phyloP scores from a whole-genome alignment of 2,888 invertebrate genomes.

The Beris morrisii region DNA sequence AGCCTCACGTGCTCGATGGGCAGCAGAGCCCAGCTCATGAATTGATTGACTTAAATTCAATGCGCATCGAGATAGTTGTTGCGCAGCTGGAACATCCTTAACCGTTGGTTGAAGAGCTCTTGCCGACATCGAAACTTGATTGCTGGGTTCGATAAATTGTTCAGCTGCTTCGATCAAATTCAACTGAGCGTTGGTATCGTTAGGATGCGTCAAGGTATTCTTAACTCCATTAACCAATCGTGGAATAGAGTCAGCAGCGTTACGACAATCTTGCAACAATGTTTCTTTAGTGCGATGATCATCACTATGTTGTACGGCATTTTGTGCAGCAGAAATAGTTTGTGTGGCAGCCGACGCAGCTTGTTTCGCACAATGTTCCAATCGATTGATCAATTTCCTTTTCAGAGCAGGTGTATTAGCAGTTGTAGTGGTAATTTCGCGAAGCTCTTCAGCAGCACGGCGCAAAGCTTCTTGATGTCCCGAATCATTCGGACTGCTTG shows the following conservation, averaged over 20 bases:
- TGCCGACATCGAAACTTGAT: slow-evolving; percentile 74
- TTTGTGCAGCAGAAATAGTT: slow-evolving; percentile 85
- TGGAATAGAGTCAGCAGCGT: slow-evolving; percentile 77
- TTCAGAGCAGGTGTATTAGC: slow-evolving; percentile 74
- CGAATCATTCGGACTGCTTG: slow-evolving; percentile 80
- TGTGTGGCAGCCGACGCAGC: slow-evolving; percentile 89
- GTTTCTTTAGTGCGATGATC: slow-evolving; percentile 65
- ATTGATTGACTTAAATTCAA: slow-evolving; percentile 54
- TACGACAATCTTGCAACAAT: slow-evolving; percentile 71
- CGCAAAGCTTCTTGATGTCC: slow-evolving; percentile 81
- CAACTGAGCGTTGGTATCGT: slow-evolving; percentile 74
- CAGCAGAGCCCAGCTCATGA: slow-evolving; percentile 61
- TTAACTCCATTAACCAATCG: slow-evolving; percentile 78
- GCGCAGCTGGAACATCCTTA: slow-evolving; percentile 72
- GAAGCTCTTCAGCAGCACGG: slow-evolving; percentile 89
- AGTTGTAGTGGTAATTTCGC: slow-evolving; percentile 86
- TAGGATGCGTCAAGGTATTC: slow-evolving; percentile 68
- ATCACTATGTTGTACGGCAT: slow-evolving; percentile 70
- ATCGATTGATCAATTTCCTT: slow-evolving; percentile 69
- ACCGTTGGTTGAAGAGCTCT: slow-evolving; percentile 84
- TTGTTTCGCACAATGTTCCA: slow-evolving; percentile 76
- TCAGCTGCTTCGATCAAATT: slow-evolving; percentile 82
- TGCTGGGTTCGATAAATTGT: slow-evolving; percentile 75
- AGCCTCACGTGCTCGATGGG: slow-evolving; percentile 69
- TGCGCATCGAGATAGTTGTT: slow-evolving; percentile 63